A percentile compares a stretch with the other conserved stretches of the same genome.
These are phyloP conservation scores for Lamprotornis superbus DNA, from an alignment of 2,113 vertebrate species.

Conservation along the genomic window DNA sequence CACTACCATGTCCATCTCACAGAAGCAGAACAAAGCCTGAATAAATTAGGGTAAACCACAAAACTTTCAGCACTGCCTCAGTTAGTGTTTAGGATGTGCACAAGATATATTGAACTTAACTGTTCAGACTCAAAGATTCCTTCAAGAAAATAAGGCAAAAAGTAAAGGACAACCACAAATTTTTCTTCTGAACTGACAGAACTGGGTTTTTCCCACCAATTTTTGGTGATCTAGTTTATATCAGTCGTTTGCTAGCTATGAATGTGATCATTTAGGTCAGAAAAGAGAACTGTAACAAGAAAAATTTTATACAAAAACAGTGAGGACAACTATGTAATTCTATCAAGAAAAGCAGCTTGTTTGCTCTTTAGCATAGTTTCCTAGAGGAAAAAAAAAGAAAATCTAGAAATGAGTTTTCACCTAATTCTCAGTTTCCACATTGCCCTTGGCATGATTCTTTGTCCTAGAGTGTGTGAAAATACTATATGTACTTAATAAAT, in stretches of 20 bases:
- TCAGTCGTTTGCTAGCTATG: background rate
- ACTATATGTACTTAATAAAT: background rate
- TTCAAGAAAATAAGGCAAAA: background rate
- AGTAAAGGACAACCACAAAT: background rate
- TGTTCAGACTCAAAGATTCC: background rate
- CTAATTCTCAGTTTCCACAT: background rate
- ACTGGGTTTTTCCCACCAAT: background rate
- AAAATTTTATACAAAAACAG: background rate
- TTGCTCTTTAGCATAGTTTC: background rate
- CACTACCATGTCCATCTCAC: background rate
- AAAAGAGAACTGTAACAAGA: background rate
- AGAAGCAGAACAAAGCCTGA: slow-evolving; percentile 13
- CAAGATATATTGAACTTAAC: background rate
- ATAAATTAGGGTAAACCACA: background rate
- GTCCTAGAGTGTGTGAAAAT: background rate
- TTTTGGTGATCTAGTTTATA: background rate
- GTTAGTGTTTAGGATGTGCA: background rate
- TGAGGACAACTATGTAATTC: background rate
- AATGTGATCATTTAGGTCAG: background rate
- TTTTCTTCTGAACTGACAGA: background rate
- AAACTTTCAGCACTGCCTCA: background rate
- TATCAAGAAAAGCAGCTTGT: background rate
- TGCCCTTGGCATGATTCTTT: background rate
- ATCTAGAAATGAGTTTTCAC: background rate
- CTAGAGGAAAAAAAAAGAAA: background rate